Evolutionary conservation across 2,113 vertebrate species (phyloP).

Genomic region (Zingel zingel): DNA sequence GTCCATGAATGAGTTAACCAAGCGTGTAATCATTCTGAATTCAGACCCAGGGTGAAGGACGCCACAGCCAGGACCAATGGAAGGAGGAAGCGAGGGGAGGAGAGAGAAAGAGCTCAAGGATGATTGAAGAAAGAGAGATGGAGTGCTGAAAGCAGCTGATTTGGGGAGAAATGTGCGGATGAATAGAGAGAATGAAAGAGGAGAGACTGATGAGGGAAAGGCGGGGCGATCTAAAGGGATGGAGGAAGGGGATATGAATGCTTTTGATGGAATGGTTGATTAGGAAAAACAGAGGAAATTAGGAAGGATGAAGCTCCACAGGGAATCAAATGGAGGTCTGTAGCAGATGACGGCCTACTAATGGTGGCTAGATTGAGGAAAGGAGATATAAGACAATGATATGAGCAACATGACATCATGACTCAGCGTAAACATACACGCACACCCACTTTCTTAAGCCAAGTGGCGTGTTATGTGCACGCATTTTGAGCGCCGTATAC

Average conservation of each 20-base stretch:
- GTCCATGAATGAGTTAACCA: slow-evolving; percentile 68
- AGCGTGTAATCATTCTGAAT: slow-evolving; percentile 69
- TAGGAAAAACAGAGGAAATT: slow-evolving; percentile 19
- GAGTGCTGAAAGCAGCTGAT: slow-evolving; percentile 19
- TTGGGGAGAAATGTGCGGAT: slow-evolving; percentile 32
- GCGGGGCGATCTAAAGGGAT: background rate
- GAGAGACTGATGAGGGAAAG: slow-evolving; percentile 28
- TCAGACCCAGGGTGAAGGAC: slow-evolving; percentile 57
- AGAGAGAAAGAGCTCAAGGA: background rate
- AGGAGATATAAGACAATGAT: background rate
- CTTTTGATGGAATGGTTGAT: slow-evolving; percentile 43
- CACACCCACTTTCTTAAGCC: no score
- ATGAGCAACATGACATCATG: background rate
- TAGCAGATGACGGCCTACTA: slow-evolving; percentile 21
- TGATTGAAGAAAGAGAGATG: slow-evolving; percentile 29
- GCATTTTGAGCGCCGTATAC: no score
- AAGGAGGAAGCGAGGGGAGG: slow-evolving; percentile 20
- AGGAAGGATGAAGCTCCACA: slow-evolving; percentile 27
- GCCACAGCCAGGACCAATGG: slow-evolving; percentile 16
- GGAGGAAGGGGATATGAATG: slow-evolving; percentile 24
- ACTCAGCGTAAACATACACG: no score
- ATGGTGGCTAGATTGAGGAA: slow-evolving; percentile 20
- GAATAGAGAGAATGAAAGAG: background rate
- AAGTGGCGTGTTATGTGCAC: no score
- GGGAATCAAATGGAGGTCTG: slow-evolving; percentile 35